Conservation (phyloP, 2,113 vertebrate genomes). For the Prionailurus viverrinus region DNA sequence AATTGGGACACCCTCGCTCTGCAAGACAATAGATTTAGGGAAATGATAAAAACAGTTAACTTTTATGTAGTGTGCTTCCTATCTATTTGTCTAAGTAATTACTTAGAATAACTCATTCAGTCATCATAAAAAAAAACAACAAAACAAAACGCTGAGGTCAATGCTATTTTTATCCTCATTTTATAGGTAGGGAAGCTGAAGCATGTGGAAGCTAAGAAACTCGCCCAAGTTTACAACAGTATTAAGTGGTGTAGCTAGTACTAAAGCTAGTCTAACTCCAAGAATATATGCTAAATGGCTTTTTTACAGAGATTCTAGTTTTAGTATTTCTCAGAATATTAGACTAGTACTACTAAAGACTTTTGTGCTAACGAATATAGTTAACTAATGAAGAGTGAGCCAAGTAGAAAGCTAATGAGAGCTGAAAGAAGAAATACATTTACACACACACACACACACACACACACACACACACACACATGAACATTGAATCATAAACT, state of each 20-base stretch:
- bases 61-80: neutral
- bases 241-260: neutral
- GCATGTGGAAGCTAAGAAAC: neutral
- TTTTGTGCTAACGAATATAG: neutral
- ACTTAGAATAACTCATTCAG: neutral
- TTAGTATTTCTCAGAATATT: slow-evolving; percentile 1
- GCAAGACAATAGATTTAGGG: neutral
- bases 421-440: neutral
- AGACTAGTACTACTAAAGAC: neutral
- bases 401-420: neutral
- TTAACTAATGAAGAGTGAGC: neutral
- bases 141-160: neutral
- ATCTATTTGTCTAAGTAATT: neutral
- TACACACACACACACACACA: neutral
- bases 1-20: neutral
- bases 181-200: neutral
- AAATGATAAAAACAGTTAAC: neutral
- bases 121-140: neutral
- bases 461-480: neutral
- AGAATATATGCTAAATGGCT: neutral
- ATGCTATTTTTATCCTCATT: neutral
- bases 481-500: neutral
- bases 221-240: neutral
- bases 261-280: neutral
- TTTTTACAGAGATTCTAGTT: neutral